Percentiles rank a stretch among this genome's conserved stretches.
phyloP scores from a whole-genome alignment of 2,113 vertebrate species.

The Strigops habroptila region DNA sequence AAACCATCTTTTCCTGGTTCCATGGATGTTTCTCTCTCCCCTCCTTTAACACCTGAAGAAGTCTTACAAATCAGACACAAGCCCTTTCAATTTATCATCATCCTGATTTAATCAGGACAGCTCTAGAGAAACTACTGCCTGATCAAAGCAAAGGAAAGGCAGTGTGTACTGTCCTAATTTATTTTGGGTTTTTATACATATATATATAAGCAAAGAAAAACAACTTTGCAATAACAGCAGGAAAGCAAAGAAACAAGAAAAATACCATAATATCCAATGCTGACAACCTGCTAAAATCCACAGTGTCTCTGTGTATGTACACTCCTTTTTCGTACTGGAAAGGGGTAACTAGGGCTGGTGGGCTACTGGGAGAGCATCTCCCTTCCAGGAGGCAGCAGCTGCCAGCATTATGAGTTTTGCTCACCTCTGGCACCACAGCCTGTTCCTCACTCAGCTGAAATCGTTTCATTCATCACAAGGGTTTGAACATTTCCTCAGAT shows the following conservation, averaged over 20 bases:
- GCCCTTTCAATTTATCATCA: not conserved
- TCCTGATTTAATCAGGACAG: slow-evolving; percentile 48
- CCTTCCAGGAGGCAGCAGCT: not conserved
- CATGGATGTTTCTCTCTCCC: not conserved
- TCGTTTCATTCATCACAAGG: not conserved
- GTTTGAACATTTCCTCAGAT: not conserved
- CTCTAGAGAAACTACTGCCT: not conserved
- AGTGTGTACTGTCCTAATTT: not conserved
- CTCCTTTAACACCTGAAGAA: not conserved
- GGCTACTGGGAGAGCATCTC: not conserved
- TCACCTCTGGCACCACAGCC: not conserved
- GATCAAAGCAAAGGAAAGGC: slow-evolving; percentile 37
- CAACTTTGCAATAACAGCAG: not conserved
- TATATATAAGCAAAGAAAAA: not conserved
- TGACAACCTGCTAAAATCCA: not conserved
- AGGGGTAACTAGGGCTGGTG: not conserved
- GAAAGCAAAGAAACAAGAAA: not conserved
- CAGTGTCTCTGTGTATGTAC: not conserved
- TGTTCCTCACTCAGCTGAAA: not conserved
- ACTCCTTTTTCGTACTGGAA: not conserved
- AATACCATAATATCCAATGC: not conserved
- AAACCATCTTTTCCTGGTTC: not conserved
- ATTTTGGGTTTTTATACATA: not conserved
- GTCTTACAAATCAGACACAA: not conserved
- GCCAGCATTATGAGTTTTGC: not conserved